Evolutionary conservation across 2,888 invertebrate genomes (phyloP), one percentile per base, ranked within the genome.

Genomic region (Aphidoletes aphidimyza): DNA sequence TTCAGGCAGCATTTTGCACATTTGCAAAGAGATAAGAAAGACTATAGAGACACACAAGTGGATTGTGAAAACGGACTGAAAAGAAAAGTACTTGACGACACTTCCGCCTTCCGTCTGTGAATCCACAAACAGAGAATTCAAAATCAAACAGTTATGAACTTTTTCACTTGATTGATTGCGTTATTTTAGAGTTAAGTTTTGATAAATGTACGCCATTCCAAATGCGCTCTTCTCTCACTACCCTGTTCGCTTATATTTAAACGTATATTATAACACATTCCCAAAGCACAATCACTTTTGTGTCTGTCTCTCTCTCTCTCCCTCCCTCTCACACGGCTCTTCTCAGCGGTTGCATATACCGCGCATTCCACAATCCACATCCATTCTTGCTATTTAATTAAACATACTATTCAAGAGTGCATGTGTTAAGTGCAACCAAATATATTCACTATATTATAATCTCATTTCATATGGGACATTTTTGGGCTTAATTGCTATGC

Each of bases 191-290:
- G 30, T 69, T 30, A 34, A 34, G 6, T 3, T 69, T 26, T 69
- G 69, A 69, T 69, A 30, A 30, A 69, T 69, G 34, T 30, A 30
- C 69, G 11, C 69, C n/a, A 14, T 69, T 26, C 54, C 3, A 54
- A 5, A 26, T 11, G 26, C 6, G 6, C 6, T 26, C 26, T 26
- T 26, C n/a, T 54, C 54, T 11, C 69, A 69, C 69, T 30, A 69
- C 69, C 69, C 69, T 69, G 69, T 69, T 69, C 69, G 69, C 69
- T 69, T 34, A 69, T n/a, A 69, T 1, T 69, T 26, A 69, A 69
- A 69, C 34, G 14, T 2, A 5, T 34, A 30, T 30, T 9, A 34
- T 30, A 14, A 54, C 54, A 47, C 47, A 47, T 47, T 47, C 22
- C 22, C 47, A 19, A 47, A 17, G 8, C 17, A 11, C 47, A n/a